A percentile compares a stretch with the other conserved stretches of the same genome.
Evolutionary conservation across 2,888 invertebrate genomes (phyloP).

Genomic region (Rhingia campestris): DNA sequence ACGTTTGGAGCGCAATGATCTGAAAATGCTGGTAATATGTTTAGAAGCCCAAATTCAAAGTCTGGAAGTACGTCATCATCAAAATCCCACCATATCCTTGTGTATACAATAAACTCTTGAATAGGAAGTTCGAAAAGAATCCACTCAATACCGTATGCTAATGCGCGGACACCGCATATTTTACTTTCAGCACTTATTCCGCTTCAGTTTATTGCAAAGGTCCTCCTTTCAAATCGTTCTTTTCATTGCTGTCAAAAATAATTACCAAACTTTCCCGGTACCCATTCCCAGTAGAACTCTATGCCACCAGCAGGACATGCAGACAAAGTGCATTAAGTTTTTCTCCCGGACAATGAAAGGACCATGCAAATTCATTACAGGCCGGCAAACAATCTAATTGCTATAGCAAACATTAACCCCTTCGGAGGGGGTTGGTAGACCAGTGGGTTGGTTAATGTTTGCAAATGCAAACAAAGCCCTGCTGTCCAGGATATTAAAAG

Average conservation of each 20-base stretch:
- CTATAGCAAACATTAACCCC: slow-evolving; percentile 49
- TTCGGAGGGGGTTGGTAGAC: not conserved
- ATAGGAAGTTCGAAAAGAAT: too few relatives aligned
- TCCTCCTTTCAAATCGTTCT: not conserved
- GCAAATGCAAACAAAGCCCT: slow-evolving; percentile 8
- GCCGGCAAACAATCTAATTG: slow-evolving; percentile 56
- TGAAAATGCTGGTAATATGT: too few relatives aligned
- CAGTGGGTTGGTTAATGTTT: not conserved
- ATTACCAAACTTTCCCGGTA: slow-evolving; percentile 6
- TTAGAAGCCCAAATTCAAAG: too few relatives aligned
- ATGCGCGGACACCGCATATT: too few relatives aligned
- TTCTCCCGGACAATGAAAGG: not conserved
- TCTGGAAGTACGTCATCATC: too few relatives aligned
- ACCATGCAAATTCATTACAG: slow-evolving; percentile 38
- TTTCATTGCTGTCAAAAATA: slow-evolving; percentile 12
- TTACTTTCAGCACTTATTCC: too few relatives aligned
- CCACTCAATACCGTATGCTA: too few relatives aligned
- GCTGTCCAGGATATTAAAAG: not conserved
- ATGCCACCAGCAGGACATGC: not conserved
- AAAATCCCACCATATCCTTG: too few relatives aligned
- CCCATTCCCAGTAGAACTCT: too few relatives aligned
- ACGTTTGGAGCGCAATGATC: too few relatives aligned
- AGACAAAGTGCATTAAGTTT: slow-evolving; percentile 31
- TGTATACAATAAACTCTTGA: too few relatives aligned
- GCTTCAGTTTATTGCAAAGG: not conserved